Evolutionary conservation across 2,888 invertebrate genomes (phyloP).

Genomic region (Anarsia innoxiella): DNA sequence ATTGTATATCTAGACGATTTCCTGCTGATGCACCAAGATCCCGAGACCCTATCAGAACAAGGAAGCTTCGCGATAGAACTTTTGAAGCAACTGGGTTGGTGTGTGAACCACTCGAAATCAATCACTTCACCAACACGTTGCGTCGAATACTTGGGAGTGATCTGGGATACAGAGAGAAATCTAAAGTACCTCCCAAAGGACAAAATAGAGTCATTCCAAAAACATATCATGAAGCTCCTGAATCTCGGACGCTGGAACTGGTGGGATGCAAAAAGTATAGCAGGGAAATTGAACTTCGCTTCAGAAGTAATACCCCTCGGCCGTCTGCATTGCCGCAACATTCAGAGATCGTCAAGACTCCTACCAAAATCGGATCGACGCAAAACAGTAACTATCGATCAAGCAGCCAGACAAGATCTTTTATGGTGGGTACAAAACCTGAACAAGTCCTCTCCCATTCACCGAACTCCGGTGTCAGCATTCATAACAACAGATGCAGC

Average conservation of each 20-base stretch:
- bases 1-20: not conserved
- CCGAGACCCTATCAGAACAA: constrained; percentile 12
- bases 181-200: not conserved
- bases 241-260: not conserved
- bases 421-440: not conserved
- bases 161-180: not conserved
- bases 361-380: not conserved
- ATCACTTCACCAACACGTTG: not conserved
- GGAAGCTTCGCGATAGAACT: not conserved
- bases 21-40: constrained; percentile 3
- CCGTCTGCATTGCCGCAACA: not conserved
- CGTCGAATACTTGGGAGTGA: not conserved
- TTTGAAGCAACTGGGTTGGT: not conserved
- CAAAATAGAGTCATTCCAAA: not conserved
- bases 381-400: not conserved
- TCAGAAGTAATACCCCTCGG: constrained; percentile 3
- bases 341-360: not conserved
- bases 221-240: not conserved
- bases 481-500: not conserved
- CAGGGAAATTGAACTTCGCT: not conserved
- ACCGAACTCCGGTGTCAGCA: not conserved
- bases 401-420: not conserved
- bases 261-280: not conserved
- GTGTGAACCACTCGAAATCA: not conserved
- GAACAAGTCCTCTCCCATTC: not conserved